Evolutionary conservation across 2,797 vertebrate genomes (phyloP).

Genomic region (Anabacerthia variegaticeps): DNA sequence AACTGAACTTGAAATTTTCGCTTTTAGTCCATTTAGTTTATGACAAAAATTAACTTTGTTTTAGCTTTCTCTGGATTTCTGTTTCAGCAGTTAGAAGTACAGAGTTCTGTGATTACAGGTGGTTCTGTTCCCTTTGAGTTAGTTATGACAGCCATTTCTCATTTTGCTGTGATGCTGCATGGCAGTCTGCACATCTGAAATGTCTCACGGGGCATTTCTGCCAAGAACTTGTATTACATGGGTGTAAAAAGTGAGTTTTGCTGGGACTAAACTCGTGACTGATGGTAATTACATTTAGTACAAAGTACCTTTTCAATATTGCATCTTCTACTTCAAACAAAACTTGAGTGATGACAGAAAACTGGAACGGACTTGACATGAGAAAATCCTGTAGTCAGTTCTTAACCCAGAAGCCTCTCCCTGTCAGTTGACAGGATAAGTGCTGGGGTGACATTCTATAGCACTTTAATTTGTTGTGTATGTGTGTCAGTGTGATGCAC

Average conservation of each 20-base stretch:
- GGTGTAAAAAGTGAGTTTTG: not conserved
- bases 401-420: not conserved
- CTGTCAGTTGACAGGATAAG: not conserved
- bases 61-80: not conserved
- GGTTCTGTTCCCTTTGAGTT: not conserved
- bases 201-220: not conserved
- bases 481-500: not conserved
- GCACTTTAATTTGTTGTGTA: not conserved
- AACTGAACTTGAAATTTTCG: not conserved
- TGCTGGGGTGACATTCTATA: not conserved
- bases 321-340: not conserved
- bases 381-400: not conserved
- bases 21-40: not conserved
- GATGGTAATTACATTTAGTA: not conserved
- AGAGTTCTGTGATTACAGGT: not conserved
- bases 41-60: not conserved
- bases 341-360: not conserved
- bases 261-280: not conserved
- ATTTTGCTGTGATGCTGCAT: not conserved
- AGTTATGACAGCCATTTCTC: not conserved
- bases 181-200: not conserved
- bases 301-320: not conserved
- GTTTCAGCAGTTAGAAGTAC: not conserved
- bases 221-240: not conserved
- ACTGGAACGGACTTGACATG: not conserved